Evolutionary conservation across 2,797 vertebrate genomes (phyloP).

Genomic region (Podarcis siculus): DNA sequence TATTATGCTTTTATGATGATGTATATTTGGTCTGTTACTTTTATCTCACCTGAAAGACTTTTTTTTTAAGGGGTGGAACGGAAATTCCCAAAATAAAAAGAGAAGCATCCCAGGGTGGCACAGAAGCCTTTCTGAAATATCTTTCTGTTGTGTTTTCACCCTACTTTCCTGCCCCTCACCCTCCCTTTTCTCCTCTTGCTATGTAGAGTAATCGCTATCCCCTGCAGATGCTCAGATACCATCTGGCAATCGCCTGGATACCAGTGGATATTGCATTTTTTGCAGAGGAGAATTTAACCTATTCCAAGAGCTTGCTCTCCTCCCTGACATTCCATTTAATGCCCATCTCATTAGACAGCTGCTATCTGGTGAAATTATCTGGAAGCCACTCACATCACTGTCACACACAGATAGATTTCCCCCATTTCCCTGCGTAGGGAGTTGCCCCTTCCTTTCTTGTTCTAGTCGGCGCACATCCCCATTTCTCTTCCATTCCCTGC

Average conservation of each 20-base stretch:
- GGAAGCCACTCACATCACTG: neutral
- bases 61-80: neutral
- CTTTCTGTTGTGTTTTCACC: neutral
- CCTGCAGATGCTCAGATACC: neutral
- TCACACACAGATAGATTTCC: neutral
- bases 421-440: neutral
- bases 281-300: neutral
- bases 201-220: neutral
- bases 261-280: neutral
- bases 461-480: neutral
- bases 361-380: neutral
- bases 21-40: neutral
- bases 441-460: neutral
- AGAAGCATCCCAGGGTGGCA: neutral
- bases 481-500: neutral
- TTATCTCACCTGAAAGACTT: neutral
- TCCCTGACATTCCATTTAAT: neutral
- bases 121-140: neutral
- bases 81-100: neutral
- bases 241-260: neutral
- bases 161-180: neutral
- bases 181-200: neutral
- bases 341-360: neutral
- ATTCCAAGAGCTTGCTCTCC: neutral
- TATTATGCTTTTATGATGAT: neutral